Conservation (phyloP, 2,888 invertebrate species). For the Cylindroiulus punctatus region DNA sequence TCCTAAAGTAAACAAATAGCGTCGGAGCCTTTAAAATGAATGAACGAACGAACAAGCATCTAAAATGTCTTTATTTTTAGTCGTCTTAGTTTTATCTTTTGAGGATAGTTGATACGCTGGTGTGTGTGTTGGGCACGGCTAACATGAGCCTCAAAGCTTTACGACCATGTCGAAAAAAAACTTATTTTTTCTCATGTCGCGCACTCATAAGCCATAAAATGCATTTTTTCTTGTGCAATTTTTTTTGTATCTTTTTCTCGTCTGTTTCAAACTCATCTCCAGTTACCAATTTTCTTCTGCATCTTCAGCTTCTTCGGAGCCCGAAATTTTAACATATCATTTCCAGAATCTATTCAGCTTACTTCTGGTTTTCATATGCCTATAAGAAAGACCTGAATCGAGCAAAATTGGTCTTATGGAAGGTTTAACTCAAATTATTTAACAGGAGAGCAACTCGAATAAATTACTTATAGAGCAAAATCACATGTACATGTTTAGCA, state of each 20-base stretch:
- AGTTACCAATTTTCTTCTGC: constrained; percentile 17
- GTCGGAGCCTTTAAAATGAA: background rate
- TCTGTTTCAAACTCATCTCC: background rate
- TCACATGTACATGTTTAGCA: too few relatives aligned
- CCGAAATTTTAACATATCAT: background rate
- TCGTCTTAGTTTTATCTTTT: background rate
- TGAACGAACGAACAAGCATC: background rate
- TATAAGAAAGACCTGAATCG: background rate
- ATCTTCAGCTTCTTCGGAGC: background rate
- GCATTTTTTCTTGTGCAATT: background rate
- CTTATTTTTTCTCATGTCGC: background rate
- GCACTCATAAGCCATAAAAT: background rate
- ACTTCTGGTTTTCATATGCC: background rate
- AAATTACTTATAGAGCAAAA: too few relatives aligned
- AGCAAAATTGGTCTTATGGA: background rate
- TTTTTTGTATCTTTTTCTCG: background rate
- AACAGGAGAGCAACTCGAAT: too few relatives aligned
- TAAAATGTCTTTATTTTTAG: constrained; percentile 28
- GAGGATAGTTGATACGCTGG: background rate
- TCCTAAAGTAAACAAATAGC: background rate
- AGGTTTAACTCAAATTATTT: background rate
- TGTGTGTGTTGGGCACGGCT: constrained; percentile 13
- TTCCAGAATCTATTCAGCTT: background rate
- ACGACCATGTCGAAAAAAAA: background rate
- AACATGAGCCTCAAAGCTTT: constrained; percentile 15